A percentile compares a stretch with the other conserved stretches of the same genome.
These are phyloP conservation scores for Periphyllus acericola DNA, from an alignment of 2,888 invertebrate genomes.

Conservation along the genomic window DNA sequence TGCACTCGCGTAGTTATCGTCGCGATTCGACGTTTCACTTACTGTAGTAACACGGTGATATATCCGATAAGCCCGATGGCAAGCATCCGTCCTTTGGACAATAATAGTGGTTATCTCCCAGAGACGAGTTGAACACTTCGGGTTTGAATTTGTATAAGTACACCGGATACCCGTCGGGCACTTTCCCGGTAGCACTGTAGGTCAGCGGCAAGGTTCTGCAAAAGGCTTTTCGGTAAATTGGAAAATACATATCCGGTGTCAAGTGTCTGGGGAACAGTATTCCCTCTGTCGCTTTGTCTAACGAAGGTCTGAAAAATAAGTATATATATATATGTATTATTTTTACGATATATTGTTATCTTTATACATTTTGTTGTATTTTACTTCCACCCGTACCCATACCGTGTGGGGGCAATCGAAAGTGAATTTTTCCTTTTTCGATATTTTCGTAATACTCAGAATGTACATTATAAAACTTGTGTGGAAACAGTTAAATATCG, in stretches of 20 bases:
- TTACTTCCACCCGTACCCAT: not conserved
- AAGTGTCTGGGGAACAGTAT: constrained; percentile 76
- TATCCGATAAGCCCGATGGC: constrained; percentile 74
- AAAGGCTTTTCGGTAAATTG: constrained; percentile 79
- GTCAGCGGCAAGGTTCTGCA: constrained; percentile 76
- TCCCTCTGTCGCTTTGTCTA: constrained; percentile 79
- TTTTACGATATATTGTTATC: not conserved
- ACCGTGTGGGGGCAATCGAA: no score
- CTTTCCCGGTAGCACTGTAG: constrained; percentile 67
- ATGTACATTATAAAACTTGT: no score
- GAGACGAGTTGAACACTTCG: constrained; percentile 71
- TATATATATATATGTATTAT: not conserved
- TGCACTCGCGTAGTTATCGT: no score
- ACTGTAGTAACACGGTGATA: constrained; percentile 80
- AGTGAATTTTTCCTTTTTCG: no score
- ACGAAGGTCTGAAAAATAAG: constrained; percentile 67
- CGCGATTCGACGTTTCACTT: constrained; percentile 66
- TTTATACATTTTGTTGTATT: not conserved
- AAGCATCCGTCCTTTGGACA: constrained; percentile 71
- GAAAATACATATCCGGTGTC: constrained; percentile 70
- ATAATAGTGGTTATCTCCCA: constrained; percentile 75
- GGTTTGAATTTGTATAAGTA: constrained; percentile 74
- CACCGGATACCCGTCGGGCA: constrained; percentile 71
- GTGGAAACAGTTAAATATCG: no score
- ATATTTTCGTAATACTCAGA: no score